Conservation (phyloP, 2,113 vertebrate species). For the Centropristis striata region DNA sequence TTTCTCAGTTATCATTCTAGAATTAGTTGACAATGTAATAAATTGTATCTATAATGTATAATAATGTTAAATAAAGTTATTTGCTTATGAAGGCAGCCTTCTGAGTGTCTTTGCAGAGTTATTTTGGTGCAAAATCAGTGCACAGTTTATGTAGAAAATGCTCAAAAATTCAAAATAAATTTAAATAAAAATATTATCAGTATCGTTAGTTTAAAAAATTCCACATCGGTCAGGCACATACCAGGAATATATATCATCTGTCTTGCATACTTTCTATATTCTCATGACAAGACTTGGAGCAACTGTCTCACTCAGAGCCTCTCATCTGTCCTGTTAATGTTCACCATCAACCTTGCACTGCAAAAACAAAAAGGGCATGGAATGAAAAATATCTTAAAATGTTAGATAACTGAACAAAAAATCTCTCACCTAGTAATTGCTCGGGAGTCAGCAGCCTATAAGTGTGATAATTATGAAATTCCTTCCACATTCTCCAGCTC, state of each 20-base stretch:
- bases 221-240: background rate
- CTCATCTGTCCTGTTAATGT: background rate
- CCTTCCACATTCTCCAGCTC: background rate
- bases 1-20: too few relatives aligned
- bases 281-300: background rate
- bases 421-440: background rate
- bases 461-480: conserved; percentile 7
- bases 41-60: too few relatives aligned
- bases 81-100: too few relatives aligned
- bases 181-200: too few relatives aligned
- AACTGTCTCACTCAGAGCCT: background rate
- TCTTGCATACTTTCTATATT: background rate
- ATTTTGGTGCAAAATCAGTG: too few relatives aligned
- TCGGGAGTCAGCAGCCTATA: background rate
- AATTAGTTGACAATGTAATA: too few relatives aligned
- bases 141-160: too few relatives aligned
- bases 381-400: conserved; percentile 14
- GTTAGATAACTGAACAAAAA: background rate
- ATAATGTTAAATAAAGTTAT: too few relatives aligned
- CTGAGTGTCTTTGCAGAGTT: too few relatives aligned
- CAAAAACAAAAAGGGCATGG: background rate
- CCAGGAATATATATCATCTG: background rate
- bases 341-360: background rate
- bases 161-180: too few relatives aligned
- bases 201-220: too few relatives aligned